Conservation (phyloP, 2,888 invertebrate genomes). For the Drosophila gaucha region DNA sequence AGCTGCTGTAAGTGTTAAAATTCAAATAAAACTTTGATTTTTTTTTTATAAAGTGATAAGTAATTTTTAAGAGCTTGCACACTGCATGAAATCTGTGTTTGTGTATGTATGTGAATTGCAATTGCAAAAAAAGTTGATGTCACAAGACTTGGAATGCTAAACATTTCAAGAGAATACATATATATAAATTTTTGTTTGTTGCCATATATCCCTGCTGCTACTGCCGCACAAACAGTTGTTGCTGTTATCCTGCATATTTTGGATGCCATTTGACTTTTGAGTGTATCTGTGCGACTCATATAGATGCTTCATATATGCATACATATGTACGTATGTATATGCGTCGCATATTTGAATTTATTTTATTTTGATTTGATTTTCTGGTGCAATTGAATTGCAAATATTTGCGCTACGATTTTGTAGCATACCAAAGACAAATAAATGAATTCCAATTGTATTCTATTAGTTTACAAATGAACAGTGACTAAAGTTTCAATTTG, state of each 20-base stretch:
- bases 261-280: slow-evolving; percentile 55
- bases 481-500: slow-evolving; percentile 68
- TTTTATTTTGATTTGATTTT: slow-evolving; percentile 48
- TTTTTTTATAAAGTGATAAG: slow-evolving; percentile 18
- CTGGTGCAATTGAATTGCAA: slow-evolving; percentile 76
- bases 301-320: slow-evolving; percentile 3
- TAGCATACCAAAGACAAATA: slow-evolving; percentile 55
- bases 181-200: slow-evolving; percentile 31
- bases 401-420: slow-evolving; percentile 65
- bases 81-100: slow-evolving; percentile 3
- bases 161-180: slow-evolving; percentile 25
- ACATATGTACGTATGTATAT: no score
- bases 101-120: slow-evolving; percentile 22
- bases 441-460: slow-evolving; percentile 63
- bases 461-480: slow-evolving; percentile 61
- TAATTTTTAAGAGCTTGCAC: slow-evolving; percentile 38
- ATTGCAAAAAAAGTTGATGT: slow-evolving; percentile 24
- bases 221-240: background rate
- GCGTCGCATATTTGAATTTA: slow-evolving; percentile 35
- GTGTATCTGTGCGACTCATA: slow-evolving; percentile 22
- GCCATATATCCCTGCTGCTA: slow-evolving; percentile 8
- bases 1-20: slow-evolving; percentile 66
- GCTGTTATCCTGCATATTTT: slow-evolving; percentile 53
- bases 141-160: slow-evolving; percentile 31
- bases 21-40: slow-evolving; percentile 34